These are phyloP conservation scores for Tinea pellionella DNA, from an alignment of 2,888 invertebrate species.

Conservation along the genomic window DNA sequence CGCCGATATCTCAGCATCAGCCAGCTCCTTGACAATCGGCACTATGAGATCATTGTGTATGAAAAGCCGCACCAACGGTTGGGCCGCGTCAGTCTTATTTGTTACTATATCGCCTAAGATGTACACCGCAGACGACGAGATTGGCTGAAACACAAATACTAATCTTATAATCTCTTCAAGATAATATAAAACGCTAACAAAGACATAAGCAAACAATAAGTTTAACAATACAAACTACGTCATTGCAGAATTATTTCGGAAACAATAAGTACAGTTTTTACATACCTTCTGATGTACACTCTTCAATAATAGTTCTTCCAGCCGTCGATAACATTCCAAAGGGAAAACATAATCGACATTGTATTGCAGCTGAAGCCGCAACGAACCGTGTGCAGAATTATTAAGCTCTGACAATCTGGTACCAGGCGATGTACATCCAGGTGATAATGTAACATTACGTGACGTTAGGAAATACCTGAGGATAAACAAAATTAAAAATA, in stretches of 20 bases:
- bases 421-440: constrained; percentile 81
- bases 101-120: constrained; percentile 88
- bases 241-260: too few species aligned
- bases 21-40: constrained; percentile 83
- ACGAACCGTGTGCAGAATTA: constrained; percentile 76
- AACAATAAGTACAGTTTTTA: neutral
- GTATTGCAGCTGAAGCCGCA: constrained; percentile 88
- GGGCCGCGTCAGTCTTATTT: constrained; percentile 89
- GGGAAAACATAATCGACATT: constrained; percentile 92
- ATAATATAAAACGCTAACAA: neutral
- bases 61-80: constrained; percentile 87
- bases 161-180: neutral
- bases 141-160: constrained; percentile 65
- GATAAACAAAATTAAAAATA: neutral
- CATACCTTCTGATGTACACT: constrained; percentile 75
- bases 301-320: constrained; percentile 81
- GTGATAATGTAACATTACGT: constrained; percentile 71
- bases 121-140: constrained; percentile 84
- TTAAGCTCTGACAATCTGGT: constrained; percentile 73
- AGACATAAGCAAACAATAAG: too few species aligned
- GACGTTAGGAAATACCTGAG: constrained; percentile 75
- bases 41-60: constrained; percentile 88
- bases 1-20: constrained; percentile 89
- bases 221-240: too few species aligned
- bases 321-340: constrained; percentile 80